A percentile compares a stretch with the other conserved stretches of the same genome.
Evolutionary conservation across 1,140 invertebrate genomes (phyloP).

Genomic region (Zaprionus kolodkinae): DNA sequence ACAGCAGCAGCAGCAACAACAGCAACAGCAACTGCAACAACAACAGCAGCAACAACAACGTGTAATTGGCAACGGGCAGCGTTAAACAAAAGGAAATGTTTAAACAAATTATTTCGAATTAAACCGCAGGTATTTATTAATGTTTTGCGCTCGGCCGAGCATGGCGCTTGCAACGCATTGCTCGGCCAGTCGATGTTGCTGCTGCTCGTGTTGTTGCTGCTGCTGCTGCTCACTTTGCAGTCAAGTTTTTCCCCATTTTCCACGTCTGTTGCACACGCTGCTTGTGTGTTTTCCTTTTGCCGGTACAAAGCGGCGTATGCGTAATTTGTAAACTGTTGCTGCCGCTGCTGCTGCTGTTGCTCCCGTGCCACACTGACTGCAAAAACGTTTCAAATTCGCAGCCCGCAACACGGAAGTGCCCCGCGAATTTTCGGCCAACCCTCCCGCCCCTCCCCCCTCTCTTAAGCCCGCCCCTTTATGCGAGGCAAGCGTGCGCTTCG

Average conservation of each 20-base stretch:
- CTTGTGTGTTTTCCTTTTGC: conserved; percentile 7
- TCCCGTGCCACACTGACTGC: conserved; percentile 78
- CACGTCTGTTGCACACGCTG: conserved; percentile 24
- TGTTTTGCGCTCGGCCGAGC: conserved; percentile 79
- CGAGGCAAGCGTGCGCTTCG: conserved; percentile 28
- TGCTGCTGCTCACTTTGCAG: conserved; percentile 30
- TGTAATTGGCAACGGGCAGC: conserved; percentile 42
- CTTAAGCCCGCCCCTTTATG: background rate
- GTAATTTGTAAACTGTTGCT: conserved; percentile 71
- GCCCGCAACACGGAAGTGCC: conserved; percentile 40
- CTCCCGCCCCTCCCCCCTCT: background rate
- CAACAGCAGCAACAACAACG: conserved; percentile 14
- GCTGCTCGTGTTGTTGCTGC: background rate
- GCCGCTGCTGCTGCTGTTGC: conserved; percentile 67
- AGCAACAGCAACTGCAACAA: conserved; percentile 50
- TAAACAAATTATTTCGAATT: conserved; percentile 82
- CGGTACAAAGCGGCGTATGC: conserved; percentile 72
- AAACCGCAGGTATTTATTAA: conserved; percentile 82
- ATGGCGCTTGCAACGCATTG: conserved; percentile 52
- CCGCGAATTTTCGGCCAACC: conserved; percentile 41
- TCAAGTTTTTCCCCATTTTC: conserved; percentile 37
- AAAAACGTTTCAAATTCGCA: conserved; percentile 74
- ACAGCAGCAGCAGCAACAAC: conserved; percentile 41
- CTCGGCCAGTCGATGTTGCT: conserved; percentile 1
- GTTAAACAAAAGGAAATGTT: conserved; percentile 81